Conservation (phyloP, 2,113 vertebrate genomes). For the Misgurnus mizolepis region DNA sequence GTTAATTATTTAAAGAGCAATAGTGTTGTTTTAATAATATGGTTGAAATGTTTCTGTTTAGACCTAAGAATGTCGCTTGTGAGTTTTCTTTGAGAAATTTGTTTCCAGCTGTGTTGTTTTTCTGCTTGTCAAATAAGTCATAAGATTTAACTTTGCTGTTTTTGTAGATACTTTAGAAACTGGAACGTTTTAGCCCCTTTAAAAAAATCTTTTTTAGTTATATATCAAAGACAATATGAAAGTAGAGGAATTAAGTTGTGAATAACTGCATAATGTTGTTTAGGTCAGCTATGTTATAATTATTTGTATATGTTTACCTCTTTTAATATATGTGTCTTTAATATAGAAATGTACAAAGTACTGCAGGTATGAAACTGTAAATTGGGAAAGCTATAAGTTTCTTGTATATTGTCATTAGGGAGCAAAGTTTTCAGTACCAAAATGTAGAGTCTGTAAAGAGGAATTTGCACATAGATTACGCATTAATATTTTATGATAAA, state of each 20-base stretch:
- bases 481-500: conserved; percentile 50
- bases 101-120: background rate
- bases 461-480: conserved; percentile 54
- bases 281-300: background rate
- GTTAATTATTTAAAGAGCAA: conserved; percentile 4
- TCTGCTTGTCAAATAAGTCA: conserved; percentile 5
- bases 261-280: conserved; percentile 10
- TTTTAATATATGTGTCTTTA: conserved; percentile 18
- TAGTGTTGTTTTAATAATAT: conserved; percentile 11
- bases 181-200: too few relatives aligned
- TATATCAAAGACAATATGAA: background rate
- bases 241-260: conserved; percentile 2
- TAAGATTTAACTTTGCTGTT: conserved; percentile 22
- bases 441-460: conserved; percentile 22
- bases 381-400: conserved; percentile 21
- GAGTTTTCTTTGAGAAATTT: background rate
- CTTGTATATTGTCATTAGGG: conserved; percentile 41
- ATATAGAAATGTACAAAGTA: conserved; percentile 33
- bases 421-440: conserved; percentile 4
- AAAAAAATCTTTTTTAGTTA: too few relatives aligned
- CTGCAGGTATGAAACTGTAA: conserved; percentile 21
- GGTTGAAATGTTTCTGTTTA: background rate
- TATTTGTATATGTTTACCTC: background rate
- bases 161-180: background rate
- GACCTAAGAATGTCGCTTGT: background rate